Base-by-base conservation (phyloP, 1,140 invertebrate species). In the Coboldia fuscipes region DNA sequence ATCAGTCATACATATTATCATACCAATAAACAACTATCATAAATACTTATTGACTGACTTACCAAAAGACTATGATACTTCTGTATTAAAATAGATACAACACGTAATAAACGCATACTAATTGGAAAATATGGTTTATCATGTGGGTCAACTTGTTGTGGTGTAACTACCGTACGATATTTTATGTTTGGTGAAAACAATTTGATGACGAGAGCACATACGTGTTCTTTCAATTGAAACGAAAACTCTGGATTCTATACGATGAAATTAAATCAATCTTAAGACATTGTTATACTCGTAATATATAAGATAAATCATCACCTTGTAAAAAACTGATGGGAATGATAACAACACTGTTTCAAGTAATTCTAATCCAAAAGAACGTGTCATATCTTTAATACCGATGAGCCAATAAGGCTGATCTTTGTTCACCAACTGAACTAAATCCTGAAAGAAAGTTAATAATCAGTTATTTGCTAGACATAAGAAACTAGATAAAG, bases 111-210 rank as follows among this genome's bases (percentile, higher is more conserved):
- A 29, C 92, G 66, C 74, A 97, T 90, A 42, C 89, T 92, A 43
- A 97, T 90, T 10, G 90, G 88, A 63, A 94, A 97, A 59, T 86
- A 90, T 7, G 92, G 90, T 44, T 90, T 88, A 50, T 96, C 89
- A 33, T 73, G 61, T 19, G 75, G 60, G 9, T 68, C 68, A 4
- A 70, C 66, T 48, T 70, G 69, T 9, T 59, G 57, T 10, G 50
- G 56, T 28, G 57, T 57, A 37, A 58, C 40, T 13, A 63, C 58
- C 45, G 67, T 81, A 53, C 75, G 75, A 59, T 80, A 89, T 57
- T 86, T 90, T 3, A 89, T 81, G 54, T 92, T 97, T 12, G 92
- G 90, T 8, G 92, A 97, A 59, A 98, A 97, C 37, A 97, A 57
- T 57, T 94, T 92, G 36, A 98, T 97, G 1, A 98, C 84, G 42